Percentiles rank a stretch among this genome's conserved stretches.
These are phyloP conservation scores for Molossus molossus DNA, from an alignment of 2,797 vertebrate species.

Conservation along the genomic window DNA sequence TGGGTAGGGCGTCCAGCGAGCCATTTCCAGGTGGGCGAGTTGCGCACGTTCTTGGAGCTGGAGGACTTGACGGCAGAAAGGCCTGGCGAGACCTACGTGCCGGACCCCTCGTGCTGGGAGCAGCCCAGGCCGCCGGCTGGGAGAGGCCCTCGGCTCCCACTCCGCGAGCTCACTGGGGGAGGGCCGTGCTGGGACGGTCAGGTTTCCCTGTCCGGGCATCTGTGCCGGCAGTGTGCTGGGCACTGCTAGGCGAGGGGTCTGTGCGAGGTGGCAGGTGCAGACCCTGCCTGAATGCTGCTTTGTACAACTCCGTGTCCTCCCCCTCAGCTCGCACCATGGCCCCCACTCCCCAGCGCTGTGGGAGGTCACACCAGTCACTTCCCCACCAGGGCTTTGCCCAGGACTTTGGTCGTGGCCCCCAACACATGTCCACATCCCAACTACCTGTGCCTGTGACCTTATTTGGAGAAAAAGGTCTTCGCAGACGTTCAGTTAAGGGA, in stretches of 20 bases:
- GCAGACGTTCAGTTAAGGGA: background rate
- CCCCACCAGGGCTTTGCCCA: background rate
- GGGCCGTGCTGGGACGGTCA: too few species aligned
- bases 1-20: fast-evolving
- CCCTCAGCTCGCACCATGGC: fast-evolving
- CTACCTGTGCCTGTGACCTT: background rate
- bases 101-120: fast-evolving
- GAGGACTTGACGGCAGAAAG: background rate
- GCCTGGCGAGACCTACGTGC: fast-evolving
- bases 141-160: fast-evolving
- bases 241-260: fast-evolving
- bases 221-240: fast-evolving
- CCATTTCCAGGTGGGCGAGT: background rate
- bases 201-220: too few species aligned
- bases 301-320: background rate
- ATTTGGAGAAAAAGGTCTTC: background rate
- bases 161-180: fast-evolving
- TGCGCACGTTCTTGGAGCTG: fast-evolving
- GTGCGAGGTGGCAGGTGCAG: fast-evolving
- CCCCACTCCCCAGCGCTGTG: fast-evolving
- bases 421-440: background rate
- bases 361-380: background rate
- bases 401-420: background rate
- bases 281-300: background rate
- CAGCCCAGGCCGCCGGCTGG: fast-evolving